These are phyloP conservation scores for Jacana jacana DNA, from an alignment of 2,113 vertebrate genomes.

Conservation along the genomic window DNA sequence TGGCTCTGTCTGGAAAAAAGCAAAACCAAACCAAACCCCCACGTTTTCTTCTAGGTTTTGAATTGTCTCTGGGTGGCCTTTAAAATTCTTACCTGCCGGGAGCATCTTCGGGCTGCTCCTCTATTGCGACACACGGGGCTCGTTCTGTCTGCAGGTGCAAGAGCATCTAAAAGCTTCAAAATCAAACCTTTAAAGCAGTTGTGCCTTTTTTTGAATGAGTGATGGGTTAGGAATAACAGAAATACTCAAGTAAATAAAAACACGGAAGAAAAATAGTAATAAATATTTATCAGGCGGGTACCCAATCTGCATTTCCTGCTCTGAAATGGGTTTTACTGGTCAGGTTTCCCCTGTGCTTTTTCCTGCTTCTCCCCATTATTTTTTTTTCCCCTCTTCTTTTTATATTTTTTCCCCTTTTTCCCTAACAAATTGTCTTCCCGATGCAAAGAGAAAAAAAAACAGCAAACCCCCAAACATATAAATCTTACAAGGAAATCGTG, in stretches of 20 bases:
- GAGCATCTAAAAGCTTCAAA: neutral
- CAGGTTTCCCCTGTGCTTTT: neutral
- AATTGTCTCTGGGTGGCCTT: neutral
- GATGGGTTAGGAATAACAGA: neutral
- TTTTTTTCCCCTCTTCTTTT: neutral
- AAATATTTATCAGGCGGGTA: slow-evolving; percentile 24
- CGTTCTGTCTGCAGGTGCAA: neutral
- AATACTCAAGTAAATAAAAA: slow-evolving; percentile 9
- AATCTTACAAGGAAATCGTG: neutral
- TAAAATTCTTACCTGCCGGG: neutral
- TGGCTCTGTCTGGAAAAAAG: neutral
- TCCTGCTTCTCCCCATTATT: neutral
- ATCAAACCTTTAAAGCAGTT: neutral
- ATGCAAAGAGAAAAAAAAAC: neutral
- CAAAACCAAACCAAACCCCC: neutral
- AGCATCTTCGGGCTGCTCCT: neutral
- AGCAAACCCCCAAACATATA: too few species aligned
- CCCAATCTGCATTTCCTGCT: neutral
- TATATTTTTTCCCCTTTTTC: neutral
- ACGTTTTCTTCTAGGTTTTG: neutral
- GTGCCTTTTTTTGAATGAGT: neutral
- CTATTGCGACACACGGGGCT: neutral
- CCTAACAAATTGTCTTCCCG: neutral
- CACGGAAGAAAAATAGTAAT: neutral
- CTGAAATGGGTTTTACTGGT: neutral